Evolutionary conservation across 2,888 invertebrate species (phyloP), one percentile per base, ranked within the genome.

Genomic region (Perizoma flavofasciatum): DNA sequence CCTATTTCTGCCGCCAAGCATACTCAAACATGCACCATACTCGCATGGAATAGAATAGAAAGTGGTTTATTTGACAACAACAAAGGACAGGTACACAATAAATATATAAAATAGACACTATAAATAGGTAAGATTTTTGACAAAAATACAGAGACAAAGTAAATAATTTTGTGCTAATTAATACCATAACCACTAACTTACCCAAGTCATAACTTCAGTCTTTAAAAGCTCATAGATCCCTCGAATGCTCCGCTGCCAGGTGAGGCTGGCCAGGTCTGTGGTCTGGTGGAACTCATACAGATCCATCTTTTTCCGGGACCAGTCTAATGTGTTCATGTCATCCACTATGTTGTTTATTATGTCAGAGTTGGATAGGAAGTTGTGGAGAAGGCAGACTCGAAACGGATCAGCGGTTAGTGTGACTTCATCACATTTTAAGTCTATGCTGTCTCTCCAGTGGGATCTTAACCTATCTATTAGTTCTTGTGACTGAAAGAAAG

Each of bases 211-310:
- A 47, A 96, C 89, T 61, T 95, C 94, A 68, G 88, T 93, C 76
- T 94, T 93, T 59, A 97, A 86, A 72, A 95, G 86, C 67, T 94
- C 92, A 75, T 95, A 94, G 58, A 96, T 93, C 22, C 89, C 90
- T 63, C 93, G 88, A n/a, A 96, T 92, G 70, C 93, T 91, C 67
- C 94, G 82, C 44, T 94, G 92, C 72, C 90, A 91, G 0, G 93
- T 88, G 0, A 93, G 78, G 58, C 89, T 93, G 0, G 94, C 92
- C 39, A 97, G 87, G 79, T 97, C 96, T 4, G 93, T 92, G 0
- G 96, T 96, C 86, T 98, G 97, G 73, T 96, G 95, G 80, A 97
- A 97, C 84, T 97, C 96, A 77, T 97, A 98, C 32, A 98, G 87
- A 78, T 98, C 98, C 94, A 97, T 96, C 79, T 95, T 95, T 75